Base-by-base conservation (phyloP, 2,113 vertebrate genomes). In the Ailuropoda melanoleuca region DNA sequence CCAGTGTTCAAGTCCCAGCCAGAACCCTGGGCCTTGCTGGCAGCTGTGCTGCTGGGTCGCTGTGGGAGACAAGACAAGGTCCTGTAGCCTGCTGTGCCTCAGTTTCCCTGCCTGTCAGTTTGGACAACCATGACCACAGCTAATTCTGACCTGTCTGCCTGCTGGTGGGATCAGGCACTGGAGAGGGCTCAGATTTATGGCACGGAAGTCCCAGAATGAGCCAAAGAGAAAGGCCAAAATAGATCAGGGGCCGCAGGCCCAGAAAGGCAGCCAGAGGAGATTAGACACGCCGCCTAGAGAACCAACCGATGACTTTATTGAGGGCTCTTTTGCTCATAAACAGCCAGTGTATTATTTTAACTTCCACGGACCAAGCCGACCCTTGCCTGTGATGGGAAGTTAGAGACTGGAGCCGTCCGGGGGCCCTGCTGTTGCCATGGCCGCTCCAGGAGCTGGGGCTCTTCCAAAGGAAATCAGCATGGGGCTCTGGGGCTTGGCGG, bases 241-340 rank as follows among this genome's bases (percentile, higher is more conserved):
- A 98, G 98, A 98, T 96, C 58, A 31, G 88, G 98, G 98, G 94
- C 92, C 92, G 88, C 88, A 93, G 80, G 93, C 98, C 97, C 56
- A 93, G 98, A 99, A 98, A 98, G 95, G 96, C 97, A 98, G 98
- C 98, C 98, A 98, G 97, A 91, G 58, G 88, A 98, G 98, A 99
- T 99, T 98, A 98, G 98, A 98, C 97, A 98, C 97, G 97, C 98
- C 99, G 97, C 96, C 64, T 97, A 95, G 97, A 98, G 98, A 93
- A 97, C 98, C 97, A 95, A 97, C 97, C 96, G 34, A 97, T 97
- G 98, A 92, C 98, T 99, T 98, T 98, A 97, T 95, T 96, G 98
- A 97, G 97, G 97, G 84, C 43, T 83, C 88, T 98, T 91, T 98
- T 91, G 98, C 97, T 97, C 98, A 98, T 97, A 98, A 98, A 97